phyloP scores from a whole-genome alignment of 2,113 vertebrate genomes.

The Thinocorus orbignyianus region DNA sequence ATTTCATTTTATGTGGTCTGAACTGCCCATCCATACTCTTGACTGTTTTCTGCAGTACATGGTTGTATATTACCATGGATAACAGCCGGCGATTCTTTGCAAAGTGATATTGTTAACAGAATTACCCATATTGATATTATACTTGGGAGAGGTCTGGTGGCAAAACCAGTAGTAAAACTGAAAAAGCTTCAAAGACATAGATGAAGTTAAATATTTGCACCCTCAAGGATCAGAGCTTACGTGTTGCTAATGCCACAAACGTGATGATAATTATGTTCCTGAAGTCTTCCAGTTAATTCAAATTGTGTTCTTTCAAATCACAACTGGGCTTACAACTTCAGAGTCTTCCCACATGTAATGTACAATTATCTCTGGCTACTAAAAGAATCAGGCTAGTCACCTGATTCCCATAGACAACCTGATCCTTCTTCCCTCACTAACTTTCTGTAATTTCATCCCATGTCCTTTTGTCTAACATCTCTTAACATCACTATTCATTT shows the following conservation, averaged over 20 bases:
- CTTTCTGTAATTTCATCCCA: slow-evolving; percentile 29
- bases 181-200: not conserved
- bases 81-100: not conserved
- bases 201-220: not conserved
- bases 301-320: not conserved
- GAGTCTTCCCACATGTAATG: not conserved
- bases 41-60: not conserved
- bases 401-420: not conserved
- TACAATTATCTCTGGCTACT: not conserved
- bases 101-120: not conserved
- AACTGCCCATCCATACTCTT: not conserved
- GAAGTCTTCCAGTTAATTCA: not conserved
- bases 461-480: not conserved
- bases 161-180: not conserved
- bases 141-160: not conserved
- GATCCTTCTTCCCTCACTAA: not conserved
- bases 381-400: not conserved
- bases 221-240: not conserved
- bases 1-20: not conserved
- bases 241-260: not conserved
- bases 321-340: not conserved
- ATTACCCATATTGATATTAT: not conserved
- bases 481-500: not conserved
- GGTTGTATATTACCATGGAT: not conserved
- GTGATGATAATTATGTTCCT: not conserved